Conservation (phyloP, 2,113 vertebrate species). For the Setophaga kirtlandii region DNA sequence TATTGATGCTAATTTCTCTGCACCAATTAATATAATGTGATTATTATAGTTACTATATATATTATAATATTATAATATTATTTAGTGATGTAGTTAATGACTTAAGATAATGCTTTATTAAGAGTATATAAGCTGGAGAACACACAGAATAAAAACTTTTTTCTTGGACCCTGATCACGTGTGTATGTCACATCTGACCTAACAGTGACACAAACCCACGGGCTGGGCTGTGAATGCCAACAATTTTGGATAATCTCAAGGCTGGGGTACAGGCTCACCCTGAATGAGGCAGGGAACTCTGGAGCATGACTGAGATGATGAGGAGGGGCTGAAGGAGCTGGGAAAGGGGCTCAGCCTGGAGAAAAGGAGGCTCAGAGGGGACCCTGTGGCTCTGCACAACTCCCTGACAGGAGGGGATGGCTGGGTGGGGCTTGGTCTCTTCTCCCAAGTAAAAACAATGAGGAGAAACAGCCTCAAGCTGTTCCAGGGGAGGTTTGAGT, state of each 20-base stretch:
- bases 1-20: too few relatives aligned
- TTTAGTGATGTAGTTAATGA: too few relatives aligned
- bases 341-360: not conserved
- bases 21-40: too few relatives aligned
- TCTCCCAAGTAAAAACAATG: rapidly evolving
- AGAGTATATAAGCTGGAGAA: too few relatives aligned
- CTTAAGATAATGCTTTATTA: too few relatives aligned
- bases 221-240: not conserved
- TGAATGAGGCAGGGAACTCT: not conserved
- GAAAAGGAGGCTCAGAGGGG: not conserved
- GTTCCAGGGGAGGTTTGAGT: not conserved
- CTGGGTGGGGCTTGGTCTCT: rapidly evolving
- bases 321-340: not conserved
- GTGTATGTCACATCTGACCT: too few relatives aligned
- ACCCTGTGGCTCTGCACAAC: not conserved
- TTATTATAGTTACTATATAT: too few relatives aligned
- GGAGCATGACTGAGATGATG: not conserved
- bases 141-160: too few relatives aligned
- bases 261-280: not conserved
- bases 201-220: not conserved
- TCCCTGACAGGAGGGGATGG: not conserved
- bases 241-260: rapidly evolving
- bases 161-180: too few relatives aligned
- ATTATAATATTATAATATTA: too few relatives aligned
- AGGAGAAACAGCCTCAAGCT: not conserved